Conservation (phyloP, 2,888 invertebrate genomes). For the Gryllus longicercus region DNA sequence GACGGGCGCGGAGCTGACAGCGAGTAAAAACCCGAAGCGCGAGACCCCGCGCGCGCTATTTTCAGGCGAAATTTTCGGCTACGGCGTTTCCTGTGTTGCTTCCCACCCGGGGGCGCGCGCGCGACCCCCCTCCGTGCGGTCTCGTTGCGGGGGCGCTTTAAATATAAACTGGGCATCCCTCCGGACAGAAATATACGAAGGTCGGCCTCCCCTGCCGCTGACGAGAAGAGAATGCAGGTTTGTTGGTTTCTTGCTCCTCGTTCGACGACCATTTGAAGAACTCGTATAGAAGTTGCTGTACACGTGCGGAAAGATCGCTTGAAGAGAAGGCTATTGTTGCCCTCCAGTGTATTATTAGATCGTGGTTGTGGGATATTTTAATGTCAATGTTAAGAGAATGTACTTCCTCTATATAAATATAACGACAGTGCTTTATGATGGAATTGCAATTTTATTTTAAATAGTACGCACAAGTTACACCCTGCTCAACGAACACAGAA, state of each 20-base stretch:
- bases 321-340: too few species aligned
- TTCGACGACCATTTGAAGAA: background rate
- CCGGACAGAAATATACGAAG: background rate
- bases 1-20: too few species aligned
- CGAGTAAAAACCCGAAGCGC: background rate
- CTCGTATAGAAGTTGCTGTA: background rate
- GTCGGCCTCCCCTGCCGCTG: background rate
- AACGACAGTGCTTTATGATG: too few species aligned
- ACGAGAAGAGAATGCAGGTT: background rate
- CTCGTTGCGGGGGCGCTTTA: conserved; percentile 7
- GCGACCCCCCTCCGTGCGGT: background rate
- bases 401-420: too few species aligned
- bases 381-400: too few species aligned
- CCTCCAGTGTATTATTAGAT: too few species aligned
- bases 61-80: background rate
- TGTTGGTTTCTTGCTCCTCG: background rate
- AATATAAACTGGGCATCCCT: background rate
- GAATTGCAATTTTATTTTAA: too few species aligned
- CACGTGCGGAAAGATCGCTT: too few species aligned
- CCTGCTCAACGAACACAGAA: too few species aligned
- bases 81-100: background rate
- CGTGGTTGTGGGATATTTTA: too few species aligned
- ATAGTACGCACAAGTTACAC: too few species aligned
- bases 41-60: background rate
- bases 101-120: background rate